Evolutionary conservation across 2,797 vertebrate genomes (phyloP).

Genomic region (Sebastes goodei): DNA sequence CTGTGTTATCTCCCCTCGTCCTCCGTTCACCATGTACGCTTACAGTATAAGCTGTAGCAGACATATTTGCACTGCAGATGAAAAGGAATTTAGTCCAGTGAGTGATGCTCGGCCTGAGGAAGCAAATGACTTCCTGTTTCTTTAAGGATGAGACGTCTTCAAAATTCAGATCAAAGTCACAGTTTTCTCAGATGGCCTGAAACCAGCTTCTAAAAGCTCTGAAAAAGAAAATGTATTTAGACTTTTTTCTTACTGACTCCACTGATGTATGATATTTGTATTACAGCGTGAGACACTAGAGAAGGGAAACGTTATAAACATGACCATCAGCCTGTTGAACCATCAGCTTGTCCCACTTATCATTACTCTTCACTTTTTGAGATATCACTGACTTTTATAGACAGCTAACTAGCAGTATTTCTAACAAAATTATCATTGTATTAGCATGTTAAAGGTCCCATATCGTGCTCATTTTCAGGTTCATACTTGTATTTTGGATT

Average conservation of each 20-base stretch:
- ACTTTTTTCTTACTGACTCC: neutral
- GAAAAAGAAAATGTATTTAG: neutral
- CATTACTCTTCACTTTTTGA: neutral
- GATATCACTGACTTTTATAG: no score
- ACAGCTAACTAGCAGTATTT: no score
- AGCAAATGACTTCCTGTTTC: slow-evolving; percentile 12
- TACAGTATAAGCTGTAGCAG: neutral
- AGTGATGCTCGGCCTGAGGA: neutral
- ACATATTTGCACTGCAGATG: slow-evolving; percentile 8
- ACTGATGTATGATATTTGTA: neutral
- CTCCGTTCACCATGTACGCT: neutral
- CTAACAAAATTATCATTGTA: rapidly evolving
- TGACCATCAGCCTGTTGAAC: neutral
- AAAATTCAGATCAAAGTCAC: neutral
- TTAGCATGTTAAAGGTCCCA: no score
- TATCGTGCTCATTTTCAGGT: no score
- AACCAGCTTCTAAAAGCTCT: neutral
- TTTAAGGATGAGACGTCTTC: neutral
- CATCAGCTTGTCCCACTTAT: neutral
- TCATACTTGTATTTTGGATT: no score
- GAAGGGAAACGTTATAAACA: neutral
- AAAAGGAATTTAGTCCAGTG: neutral
- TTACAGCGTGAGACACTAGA: neutral
- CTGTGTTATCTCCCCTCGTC: rapidly evolving
- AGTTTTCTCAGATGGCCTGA: neutral